Evolutionary conservation across 1,140 invertebrate genomes (phyloP), one percentile per base, ranked within the genome.

Genomic region (Nephotettix cincticeps): DNA sequence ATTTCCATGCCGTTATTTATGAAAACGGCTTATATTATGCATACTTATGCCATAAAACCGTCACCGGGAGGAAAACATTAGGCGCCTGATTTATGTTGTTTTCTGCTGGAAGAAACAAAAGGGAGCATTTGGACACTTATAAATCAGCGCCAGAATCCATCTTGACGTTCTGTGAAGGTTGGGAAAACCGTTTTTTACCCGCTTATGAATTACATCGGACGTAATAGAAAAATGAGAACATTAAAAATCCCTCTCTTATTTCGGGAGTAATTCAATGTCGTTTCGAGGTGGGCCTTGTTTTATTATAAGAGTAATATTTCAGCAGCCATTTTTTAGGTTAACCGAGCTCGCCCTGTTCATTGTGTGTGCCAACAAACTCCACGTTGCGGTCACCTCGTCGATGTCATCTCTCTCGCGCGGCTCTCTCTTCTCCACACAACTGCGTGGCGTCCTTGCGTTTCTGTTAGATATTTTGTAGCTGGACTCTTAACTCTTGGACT

Each of bases 21-120:
- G 56, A 61, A 29, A 61, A 29, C 56, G 56, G 56, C 56, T 61
- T 61, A 61, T 29, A 61, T 61, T 61, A 61, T 21, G 56, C 25
- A 25, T 28, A 11, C 23, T 61, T 27, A 61, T 28, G 56, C 23
- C 56, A 61, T 61, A 61, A 61, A 61, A 61, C 56, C 23, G 56
- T 61, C 56, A 21, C 47, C 47, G 32, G 32, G 32, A 36, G 32
- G 32, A 36, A 36, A 36, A 36, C 32, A 36, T 36, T 36, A 36
- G 32, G 32, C 32, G 4, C 4, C 32, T 36, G 32, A 36, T 36
- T 36, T 36, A 36, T 36, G 32, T 36, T 36, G 32, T 36, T 36
- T 36, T 36, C 32, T 36, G 32, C 32, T 36, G 32, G 32, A 36
- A 36, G 32, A 36, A 36, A 36, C 32, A 36, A 36, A 36, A 36